phyloP scores from a whole-genome alignment of 2,113 vertebrate species.

The Panthera uncia region DNA sequence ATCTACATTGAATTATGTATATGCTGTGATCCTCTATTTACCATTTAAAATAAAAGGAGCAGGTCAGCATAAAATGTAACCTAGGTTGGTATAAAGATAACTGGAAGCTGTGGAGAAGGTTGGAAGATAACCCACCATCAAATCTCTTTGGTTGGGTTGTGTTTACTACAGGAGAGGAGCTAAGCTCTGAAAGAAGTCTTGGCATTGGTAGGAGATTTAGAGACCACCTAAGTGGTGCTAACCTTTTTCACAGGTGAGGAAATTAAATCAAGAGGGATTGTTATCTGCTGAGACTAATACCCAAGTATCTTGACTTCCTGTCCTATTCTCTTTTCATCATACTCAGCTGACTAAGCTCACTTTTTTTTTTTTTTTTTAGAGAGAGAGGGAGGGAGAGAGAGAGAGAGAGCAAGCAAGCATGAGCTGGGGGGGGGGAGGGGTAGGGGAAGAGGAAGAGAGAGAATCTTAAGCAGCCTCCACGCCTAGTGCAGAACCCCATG shows the following conservation, averaged over 20 bases:
- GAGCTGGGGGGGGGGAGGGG: too few species aligned
- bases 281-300: conserved; percentile 23
- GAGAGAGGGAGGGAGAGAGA: too few species aligned
- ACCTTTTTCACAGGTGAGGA: neutral
- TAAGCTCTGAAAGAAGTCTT: neutral
- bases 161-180: neutral
- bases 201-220: neutral
- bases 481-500: too few species aligned
- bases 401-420: too few species aligned
- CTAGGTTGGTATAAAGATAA: neutral
- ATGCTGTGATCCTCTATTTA: neutral
- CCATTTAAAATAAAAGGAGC: conserved; percentile 35
- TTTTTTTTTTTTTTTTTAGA: neutral
- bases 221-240: neutral
- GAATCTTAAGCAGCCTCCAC: too few species aligned
- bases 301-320: conserved; percentile 40
- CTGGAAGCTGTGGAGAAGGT: neutral
- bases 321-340: neutral
- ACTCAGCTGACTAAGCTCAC: conserved; percentile 29
- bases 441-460: too few species aligned
- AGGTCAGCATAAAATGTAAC: neutral
- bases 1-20: neutral
- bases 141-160: conserved; percentile 13
- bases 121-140: neutral
- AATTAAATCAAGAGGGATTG: conserved; percentile 9